Base-by-base conservation (phyloP, 2,797 vertebrate species). In the Emys orbicularis region DNA sequence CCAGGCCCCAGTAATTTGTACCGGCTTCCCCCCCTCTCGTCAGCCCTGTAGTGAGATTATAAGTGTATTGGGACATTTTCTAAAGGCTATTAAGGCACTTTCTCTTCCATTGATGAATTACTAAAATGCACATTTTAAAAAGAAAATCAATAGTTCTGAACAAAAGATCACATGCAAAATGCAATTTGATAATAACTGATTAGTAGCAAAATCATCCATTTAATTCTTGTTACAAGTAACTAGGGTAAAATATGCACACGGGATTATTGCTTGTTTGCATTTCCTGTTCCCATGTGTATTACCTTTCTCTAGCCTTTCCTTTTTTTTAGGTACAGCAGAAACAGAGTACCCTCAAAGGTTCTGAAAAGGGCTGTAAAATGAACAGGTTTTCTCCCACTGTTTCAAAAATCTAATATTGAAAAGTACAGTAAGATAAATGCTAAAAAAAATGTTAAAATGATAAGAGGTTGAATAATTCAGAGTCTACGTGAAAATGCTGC, bases 131-230 rank as follows among this genome's bases (percentile, higher is more conserved):
- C 90, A 94, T 95, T 72, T 90, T 89, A 44, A 56, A 94, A 95
- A 81, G 65, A 91, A 97, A 98, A 96, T 96, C 84, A 89, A 94
- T 97, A 97, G 87, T 93, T 81, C 87, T 97, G 3, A 0, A 10
- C 79, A 81, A 86, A 93, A 81, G 83, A 86, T 81, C 83, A 88
- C 88, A 94, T 94, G 92, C 47, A 95, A 96, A 95, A 93, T 84
- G 90, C 84, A 95, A 95, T 81, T 4, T 7, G 59, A n/a, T 86
- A 65, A 81, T 96, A 92, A 97, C 56, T 96, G 95, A 96, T 96
- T 97, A 65, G 89, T 93, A 94, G 81, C 4, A 12, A 95, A 95
- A 89, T 88, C 80, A 90, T 7, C 91, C 88, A 34, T 89, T 97
- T 94, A 94, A 97, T 92, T 97, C 89, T 72, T 83, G 50, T 95